phyloP scores from a whole-genome alignment of 92 coral and sea anemone genomes.

The Blastomussa wellsi region DNA sequence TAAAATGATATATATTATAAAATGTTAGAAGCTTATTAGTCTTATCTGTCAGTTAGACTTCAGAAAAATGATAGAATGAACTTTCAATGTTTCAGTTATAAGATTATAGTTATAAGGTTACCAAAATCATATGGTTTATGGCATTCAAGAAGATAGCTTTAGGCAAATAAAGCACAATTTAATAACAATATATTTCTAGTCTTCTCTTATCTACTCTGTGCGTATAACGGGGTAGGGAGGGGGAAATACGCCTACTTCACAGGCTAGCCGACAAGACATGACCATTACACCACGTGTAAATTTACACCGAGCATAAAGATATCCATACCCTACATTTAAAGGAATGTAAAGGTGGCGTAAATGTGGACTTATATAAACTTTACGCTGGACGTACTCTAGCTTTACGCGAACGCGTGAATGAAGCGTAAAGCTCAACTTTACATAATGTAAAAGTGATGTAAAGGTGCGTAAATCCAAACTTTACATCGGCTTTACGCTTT shows the following conservation, averaged over 20 bases:
- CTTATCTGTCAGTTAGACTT: conserved; percentile 8
- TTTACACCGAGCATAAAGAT: neutral
- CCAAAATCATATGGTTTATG: neutral
- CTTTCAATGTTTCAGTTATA: neutral
- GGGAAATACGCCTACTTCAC: conserved; percentile 2
- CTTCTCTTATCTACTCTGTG: conserved; percentile 1
- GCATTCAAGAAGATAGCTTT: conserved; percentile 1
- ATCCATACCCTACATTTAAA: neutral
- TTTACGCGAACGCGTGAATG: too few species aligned
- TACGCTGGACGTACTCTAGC: too few species aligned
- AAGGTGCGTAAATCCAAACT: too few species aligned
- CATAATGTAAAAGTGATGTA: too few species aligned
- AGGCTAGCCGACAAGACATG: neutral
- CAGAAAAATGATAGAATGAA: neutral
- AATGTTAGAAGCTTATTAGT: too few species aligned
- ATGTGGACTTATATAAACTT: too few species aligned
- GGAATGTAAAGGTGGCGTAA: conserved; percentile 1
- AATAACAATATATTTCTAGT: neutral
- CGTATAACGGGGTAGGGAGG: neutral
- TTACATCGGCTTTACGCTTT: too few species aligned
- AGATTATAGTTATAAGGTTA: neutral
- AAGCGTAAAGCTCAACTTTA: too few species aligned
- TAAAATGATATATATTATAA: neutral
- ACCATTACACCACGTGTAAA: neutral
- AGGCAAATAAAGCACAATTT: conserved; percentile 4